phyloP scores from a whole-genome alignment of 2,888 invertebrate genomes.

The Eutolmus rufibarbis region DNA sequence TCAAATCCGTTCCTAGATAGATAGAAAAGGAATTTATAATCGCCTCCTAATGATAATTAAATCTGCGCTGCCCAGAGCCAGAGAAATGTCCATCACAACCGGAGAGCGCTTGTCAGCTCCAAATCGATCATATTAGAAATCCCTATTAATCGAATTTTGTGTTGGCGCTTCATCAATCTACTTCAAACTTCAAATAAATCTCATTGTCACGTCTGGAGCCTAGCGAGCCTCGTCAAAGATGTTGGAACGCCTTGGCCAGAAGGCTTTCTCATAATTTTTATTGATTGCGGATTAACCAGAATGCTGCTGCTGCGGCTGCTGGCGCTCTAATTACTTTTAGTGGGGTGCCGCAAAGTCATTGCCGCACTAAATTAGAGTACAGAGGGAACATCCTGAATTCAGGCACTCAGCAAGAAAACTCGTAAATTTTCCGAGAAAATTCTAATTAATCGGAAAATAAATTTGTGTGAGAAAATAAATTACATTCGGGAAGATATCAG shows the following conservation, averaged over 20 bases:
- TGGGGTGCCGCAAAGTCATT: conserved; percentile 13
- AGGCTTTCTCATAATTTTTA: conserved; percentile 34
- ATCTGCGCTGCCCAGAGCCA: not conserved
- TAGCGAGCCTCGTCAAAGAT: not conserved
- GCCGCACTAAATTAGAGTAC: conserved; percentile 25
- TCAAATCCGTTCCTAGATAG: not conserved
- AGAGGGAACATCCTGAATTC: conserved; percentile 1
- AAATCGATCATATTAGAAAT: conserved; percentile 23
- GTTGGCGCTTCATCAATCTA: conserved; percentile 26
- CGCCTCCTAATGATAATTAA: not conserved
- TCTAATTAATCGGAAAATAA: conserved; percentile 41
- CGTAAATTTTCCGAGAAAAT: conserved; percentile 33
- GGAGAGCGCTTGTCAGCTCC: not conserved
- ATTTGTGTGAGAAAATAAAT: conserved; percentile 34
- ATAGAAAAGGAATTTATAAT: not conserved
- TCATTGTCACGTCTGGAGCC: not conserved
- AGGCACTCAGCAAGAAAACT: conserved; percentile 17
- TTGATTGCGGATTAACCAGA: conserved; percentile 34
- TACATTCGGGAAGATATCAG: conserved; percentile 17
- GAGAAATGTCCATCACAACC: not conserved
- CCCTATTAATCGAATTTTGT: conserved; percentile 10
- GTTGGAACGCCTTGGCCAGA: not conserved
- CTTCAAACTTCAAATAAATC: conserved; percentile 32
- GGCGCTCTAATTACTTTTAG: conserved; percentile 24
- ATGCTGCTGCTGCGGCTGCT: not conserved